Evolutionary conservation across 2,113 vertebrate genomes (phyloP).

Genomic region (Ramphastos sulfuratus): DNA sequence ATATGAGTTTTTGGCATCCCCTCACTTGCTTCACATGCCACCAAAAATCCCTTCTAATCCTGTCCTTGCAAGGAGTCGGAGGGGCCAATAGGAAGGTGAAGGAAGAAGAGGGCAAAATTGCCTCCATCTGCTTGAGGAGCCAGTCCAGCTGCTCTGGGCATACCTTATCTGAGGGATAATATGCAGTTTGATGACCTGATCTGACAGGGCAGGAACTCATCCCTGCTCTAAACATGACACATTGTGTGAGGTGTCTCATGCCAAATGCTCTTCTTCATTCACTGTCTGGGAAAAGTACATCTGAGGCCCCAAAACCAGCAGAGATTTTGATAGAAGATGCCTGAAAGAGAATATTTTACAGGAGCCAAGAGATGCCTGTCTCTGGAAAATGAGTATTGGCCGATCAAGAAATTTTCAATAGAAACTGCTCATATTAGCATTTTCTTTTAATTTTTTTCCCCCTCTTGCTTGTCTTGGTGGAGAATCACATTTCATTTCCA

Average conservation of each 20-base stretch:
- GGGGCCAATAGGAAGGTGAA: not conserved
- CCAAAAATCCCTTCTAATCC: not conserved
- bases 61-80: not conserved
- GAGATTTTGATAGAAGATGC: not conserved
- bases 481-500: conserved; percentile 40
- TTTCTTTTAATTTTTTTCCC: too few relatives aligned
- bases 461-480: conserved; percentile 6
- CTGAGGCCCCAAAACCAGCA: not conserved
- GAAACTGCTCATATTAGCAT: not conserved
- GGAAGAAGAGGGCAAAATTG: not conserved
- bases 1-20: not conserved
- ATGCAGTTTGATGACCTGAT: not conserved
- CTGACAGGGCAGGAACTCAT: not conserved
- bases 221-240: not conserved
- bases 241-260: not conserved
- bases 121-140: not conserved
- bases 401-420: conserved; percentile 4
- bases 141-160: not conserved
- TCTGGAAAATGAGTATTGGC: not conserved
- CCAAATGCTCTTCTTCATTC: not conserved
- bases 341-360: not conserved
- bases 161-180: not conserved
- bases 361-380: not conserved
- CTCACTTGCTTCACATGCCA: not conserved
- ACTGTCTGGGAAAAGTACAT: not conserved